phyloP scores from a whole-genome alignment of 2,797 vertebrate species.

The Coilia nasus region DNA sequence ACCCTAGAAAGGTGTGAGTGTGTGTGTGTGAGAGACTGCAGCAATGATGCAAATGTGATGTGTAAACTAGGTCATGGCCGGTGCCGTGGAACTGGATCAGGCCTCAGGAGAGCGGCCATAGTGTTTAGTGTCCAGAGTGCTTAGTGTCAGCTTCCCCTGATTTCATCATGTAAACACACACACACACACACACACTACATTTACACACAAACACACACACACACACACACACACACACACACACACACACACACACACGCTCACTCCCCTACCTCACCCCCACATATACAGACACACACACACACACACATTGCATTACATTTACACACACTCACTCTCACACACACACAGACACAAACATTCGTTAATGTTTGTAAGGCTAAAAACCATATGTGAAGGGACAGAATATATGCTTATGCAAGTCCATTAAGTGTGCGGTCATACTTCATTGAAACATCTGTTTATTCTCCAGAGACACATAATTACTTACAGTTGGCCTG shows the following conservation, averaged over 20 bases:
- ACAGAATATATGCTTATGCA: not conserved
- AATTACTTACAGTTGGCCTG: not conserved
- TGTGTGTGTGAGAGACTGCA: not conserved
- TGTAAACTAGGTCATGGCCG: constrained; percentile 6
- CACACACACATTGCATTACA: not conserved
- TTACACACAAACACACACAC: constrained; percentile 28
- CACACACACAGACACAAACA: not conserved
- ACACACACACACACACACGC: not conserved
- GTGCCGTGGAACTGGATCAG: not conserved
- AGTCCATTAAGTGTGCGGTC: not conserved
- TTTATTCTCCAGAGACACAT: not conserved
- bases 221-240: not conserved
- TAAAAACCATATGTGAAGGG: not conserved
- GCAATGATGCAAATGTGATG: not conserved
- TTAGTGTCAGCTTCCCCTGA: not conserved
- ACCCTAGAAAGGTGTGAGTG: not conserved
- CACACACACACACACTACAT: not conserved
- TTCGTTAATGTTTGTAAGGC: not conserved
- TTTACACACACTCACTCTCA: constrained; percentile 21
- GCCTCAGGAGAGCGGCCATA: not conserved
- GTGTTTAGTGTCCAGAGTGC: not conserved
- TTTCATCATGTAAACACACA: not conserved
- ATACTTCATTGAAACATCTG: not conserved
- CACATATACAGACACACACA: not conserved
- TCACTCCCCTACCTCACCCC: no score